A percentile compares a stretch with the other conserved stretches of the same genome.
Evolutionary conservation across 2,797 vertebrate species (phyloP).

Genomic region (Lepilemur septentrionalis): DNA sequence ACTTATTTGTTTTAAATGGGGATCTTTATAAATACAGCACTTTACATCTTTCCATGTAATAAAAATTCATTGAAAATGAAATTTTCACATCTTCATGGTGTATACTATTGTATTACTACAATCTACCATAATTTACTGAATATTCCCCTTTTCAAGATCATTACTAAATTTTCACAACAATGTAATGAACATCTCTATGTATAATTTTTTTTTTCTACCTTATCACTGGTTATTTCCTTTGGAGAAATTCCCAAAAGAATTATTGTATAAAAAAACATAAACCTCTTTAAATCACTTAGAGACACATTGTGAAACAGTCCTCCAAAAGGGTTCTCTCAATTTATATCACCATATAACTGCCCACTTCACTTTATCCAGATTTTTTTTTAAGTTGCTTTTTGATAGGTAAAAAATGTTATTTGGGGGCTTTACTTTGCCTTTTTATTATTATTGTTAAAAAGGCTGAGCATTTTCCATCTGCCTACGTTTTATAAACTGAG

Average conservation of each 20-base stretch:
- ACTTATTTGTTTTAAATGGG: background rate
- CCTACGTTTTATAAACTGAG: background rate
- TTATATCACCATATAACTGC: no score
- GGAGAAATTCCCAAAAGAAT: background rate
- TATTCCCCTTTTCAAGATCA: background rate
- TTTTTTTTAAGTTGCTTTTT: background rate
- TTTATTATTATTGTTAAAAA: background rate
- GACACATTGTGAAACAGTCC: background rate
- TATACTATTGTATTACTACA: background rate
- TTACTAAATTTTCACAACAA: background rate
- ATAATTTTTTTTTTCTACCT: background rate
- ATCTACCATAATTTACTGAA: background rate
- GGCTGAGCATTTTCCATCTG: background rate
- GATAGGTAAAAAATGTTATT: background rate
- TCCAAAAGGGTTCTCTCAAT: accelerated
- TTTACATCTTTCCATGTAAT: background rate
- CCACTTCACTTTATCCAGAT: background rate
- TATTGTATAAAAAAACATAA: background rate
- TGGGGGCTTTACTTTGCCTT: background rate
- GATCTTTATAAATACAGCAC: background rate
- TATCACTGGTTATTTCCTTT: background rate
- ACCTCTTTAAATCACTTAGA: background rate
- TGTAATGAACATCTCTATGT: background rate
- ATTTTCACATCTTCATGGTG: background rate
- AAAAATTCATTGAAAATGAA: background rate